These are phyloP conservation scores for Sceloporus tristichus DNA, from an alignment of 2,113 vertebrate species.

Conservation along the genomic window DNA sequence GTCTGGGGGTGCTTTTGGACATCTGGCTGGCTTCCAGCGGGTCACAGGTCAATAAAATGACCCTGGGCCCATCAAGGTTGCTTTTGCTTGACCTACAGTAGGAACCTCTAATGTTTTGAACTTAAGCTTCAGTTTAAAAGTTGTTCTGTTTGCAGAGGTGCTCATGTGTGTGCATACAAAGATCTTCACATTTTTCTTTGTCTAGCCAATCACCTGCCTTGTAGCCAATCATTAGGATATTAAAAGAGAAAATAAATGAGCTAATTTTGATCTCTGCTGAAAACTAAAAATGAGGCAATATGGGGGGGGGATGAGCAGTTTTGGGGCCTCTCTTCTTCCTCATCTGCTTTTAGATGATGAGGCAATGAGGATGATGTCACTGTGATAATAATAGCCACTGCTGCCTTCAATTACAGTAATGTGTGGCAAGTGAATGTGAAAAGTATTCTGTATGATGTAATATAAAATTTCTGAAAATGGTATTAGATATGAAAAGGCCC, in stretches of 20 bases:
- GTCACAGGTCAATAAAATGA: too few species aligned
- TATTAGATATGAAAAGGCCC: neutral
- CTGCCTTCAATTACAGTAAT: neutral
- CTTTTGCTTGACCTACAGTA: neutral
- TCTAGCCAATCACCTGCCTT: neutral
- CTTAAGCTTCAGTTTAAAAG: neutral
- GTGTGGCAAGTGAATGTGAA: neutral
- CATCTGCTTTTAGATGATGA: neutral
- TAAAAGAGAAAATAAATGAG: neutral
- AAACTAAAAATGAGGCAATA: neutral
- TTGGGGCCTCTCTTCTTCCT: neutral
- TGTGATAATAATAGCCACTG: neutral
- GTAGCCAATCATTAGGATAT: neutral
- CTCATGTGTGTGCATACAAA: neutral
- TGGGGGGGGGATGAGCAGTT: neutral
- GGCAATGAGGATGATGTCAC: too few species aligned
- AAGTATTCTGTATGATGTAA: neutral
- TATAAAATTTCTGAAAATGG: neutral
- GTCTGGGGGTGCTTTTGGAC: too few species aligned
- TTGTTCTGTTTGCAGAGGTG: neutral
- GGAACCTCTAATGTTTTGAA: neutral
- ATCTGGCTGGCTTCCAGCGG: too few species aligned
- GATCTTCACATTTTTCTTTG: neutral
- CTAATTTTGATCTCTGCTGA: neutral
- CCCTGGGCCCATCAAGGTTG: too few species aligned